These are phyloP conservation scores for Zonotrichia leucophrys DNA, from an alignment of 2,113 vertebrate genomes.

Conservation along the genomic window DNA sequence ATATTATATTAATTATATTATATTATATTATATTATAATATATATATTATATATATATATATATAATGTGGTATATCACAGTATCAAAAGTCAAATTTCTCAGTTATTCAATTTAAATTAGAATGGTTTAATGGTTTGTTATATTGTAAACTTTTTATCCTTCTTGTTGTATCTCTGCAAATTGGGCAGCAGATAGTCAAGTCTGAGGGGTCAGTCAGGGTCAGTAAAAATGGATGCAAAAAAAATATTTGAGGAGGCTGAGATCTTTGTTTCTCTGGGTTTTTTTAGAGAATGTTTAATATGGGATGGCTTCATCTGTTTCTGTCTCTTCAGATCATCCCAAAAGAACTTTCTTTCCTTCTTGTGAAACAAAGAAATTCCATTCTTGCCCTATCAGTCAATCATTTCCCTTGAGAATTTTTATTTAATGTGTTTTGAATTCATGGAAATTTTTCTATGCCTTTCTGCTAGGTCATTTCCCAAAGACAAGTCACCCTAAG, in stretches of 20 bases:
- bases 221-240: not conserved
- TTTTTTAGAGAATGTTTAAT: not conserved
- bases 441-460: not conserved
- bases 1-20: too few species aligned
- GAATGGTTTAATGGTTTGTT: not conserved
- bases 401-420: not conserved
- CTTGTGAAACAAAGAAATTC: not conserved
- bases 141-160: not conserved
- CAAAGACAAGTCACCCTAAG: not conserved
- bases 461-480: not conserved
- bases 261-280: not conserved
- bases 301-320: not conserved
- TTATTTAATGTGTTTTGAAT: not conserved
- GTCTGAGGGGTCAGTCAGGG: not conserved
- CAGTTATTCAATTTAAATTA: not conserved
- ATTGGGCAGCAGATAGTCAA: not conserved
- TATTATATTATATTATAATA: too few species aligned
- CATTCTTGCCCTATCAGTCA: not conserved
- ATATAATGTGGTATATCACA: not conserved
- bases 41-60: too few species aligned
- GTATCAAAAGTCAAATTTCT: not conserved
- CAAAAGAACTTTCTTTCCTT: not conserved
- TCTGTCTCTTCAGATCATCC: not conserved
- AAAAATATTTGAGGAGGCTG: not conserved
- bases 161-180: not conserved